Evolutionary conservation across 2,113 vertebrate genomes (phyloP).

Genomic region (Melanotaenia duboulayi): DNA sequence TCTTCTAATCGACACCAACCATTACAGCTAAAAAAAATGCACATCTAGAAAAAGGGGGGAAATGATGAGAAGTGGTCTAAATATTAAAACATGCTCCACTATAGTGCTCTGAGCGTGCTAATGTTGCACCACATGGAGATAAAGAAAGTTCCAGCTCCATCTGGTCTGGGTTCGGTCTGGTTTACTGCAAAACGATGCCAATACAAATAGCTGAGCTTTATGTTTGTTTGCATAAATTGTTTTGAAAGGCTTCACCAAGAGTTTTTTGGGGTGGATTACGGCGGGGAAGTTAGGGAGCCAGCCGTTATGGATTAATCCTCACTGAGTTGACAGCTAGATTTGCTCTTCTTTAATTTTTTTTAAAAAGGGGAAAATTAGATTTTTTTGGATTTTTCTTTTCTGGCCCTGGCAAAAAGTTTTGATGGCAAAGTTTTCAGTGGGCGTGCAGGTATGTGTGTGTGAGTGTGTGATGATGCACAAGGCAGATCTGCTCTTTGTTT

Average conservation of each 20-base stretch:
- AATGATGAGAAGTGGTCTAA: constrained; percentile 62
- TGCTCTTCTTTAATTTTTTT: constrained; percentile 60
- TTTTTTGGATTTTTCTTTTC: constrained; percentile 67
- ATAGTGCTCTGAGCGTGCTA: constrained; percentile 61
- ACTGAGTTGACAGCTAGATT: constrained; percentile 76
- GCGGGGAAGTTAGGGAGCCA: constrained; percentile 81
- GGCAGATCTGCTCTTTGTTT: constrained; percentile 49
- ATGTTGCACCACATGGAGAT: constrained; percentile 60
- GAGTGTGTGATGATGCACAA: constrained; percentile 53
- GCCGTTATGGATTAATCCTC: constrained; percentile 79
- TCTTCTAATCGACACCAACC: constrained; percentile 17
- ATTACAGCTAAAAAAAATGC: constrained; percentile 31
- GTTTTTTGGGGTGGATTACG: constrained; percentile 90
- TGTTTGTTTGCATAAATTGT: constrained; percentile 99
- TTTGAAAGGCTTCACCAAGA: constrained; percentile 95
- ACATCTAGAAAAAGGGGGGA: constrained; percentile 36
- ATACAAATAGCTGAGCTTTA: constrained; percentile 95
- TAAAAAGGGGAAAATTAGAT: constrained; percentile 46
- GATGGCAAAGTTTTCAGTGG: constrained; percentile 62
- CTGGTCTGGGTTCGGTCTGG: constrained; percentile 93
- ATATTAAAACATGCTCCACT: constrained; percentile 54
- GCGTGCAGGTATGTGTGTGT: constrained; percentile 7
- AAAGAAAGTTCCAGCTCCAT: constrained; percentile 82
- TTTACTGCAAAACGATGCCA: constrained; percentile 93
- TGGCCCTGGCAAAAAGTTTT: constrained; percentile 62